A percentile compares a stretch with the other conserved stretches of the same genome.
Evolutionary conservation across 92 coral and sea anemone species (phyloP).

Genomic region (Epizoanthus rinbou): DNA sequence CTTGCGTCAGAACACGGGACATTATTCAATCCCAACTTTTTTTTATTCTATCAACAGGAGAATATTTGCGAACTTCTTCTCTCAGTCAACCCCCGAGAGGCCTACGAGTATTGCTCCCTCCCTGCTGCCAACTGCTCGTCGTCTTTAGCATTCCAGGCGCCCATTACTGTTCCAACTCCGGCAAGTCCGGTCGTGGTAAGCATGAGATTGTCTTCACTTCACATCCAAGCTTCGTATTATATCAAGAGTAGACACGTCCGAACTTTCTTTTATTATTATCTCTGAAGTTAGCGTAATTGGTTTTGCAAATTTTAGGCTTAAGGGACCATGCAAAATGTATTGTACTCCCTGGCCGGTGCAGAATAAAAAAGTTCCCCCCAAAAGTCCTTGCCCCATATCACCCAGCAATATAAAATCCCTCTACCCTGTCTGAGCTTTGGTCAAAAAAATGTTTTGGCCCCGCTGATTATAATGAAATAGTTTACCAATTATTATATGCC

Average conservation of each 20-base stretch:
- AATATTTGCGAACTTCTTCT: constrained; percentile 29
- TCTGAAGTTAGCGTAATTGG: too few relatives aligned
- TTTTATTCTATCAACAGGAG: not conserved
- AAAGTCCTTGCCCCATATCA: not conserved
- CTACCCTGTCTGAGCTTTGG: not conserved
- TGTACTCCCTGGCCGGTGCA: too few relatives aligned
- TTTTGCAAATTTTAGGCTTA: too few relatives aligned
- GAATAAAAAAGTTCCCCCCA: not conserved
- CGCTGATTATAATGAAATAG: not conserved
- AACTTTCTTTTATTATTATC: too few relatives aligned
- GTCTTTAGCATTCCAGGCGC: constrained; percentile 18
- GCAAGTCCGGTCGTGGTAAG: constrained; percentile 27
- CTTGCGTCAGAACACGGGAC: too few relatives aligned
- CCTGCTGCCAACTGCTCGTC: constrained; percentile 30
- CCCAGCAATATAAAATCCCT: not conserved
- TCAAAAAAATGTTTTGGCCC: not conserved
- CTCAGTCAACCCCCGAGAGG: constrained; percentile 29
- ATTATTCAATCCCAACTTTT: not conserved
- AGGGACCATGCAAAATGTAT: too few relatives aligned
- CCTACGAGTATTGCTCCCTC: not conserved
- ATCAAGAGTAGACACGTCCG: too few relatives aligned
- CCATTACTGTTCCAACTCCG: not conserved
- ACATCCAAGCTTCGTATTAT: too few relatives aligned
- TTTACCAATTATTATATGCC: not conserved
- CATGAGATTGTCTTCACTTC: not conserved